A percentile compares a stretch with the other conserved stretches of the same genome.
Conservation (phyloP, 2,888 invertebrate species). For the Andrena dorsata region DNA sequence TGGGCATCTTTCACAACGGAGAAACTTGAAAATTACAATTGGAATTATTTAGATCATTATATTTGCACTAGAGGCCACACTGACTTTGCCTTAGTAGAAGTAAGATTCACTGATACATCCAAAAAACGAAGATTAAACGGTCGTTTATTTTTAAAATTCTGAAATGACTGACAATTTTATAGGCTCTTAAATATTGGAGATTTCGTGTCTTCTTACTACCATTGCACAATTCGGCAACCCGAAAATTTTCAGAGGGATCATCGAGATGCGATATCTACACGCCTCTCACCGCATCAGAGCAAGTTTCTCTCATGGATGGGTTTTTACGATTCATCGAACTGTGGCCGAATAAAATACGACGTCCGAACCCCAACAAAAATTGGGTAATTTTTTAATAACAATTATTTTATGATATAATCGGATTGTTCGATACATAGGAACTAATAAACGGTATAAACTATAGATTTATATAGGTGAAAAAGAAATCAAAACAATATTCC, state of each 20-base stretch:
- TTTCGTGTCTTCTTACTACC: constrained; percentile 96
- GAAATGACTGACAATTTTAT: constrained; percentile 70
- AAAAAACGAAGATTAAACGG: not conserved
- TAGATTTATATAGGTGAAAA: constrained; percentile 4
- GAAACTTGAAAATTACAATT: constrained; percentile 97
- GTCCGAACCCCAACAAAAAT: constrained; percentile 90
- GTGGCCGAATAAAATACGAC: constrained; percentile 95
- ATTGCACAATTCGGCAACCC: constrained; percentile 91
- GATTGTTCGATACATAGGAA: constrained; percentile 8
- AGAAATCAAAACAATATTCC: not conserved
- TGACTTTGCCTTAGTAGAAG: constrained; percentile 95
- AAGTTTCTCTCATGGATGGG: constrained; percentile 88
- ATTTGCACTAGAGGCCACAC: constrained; percentile 97
- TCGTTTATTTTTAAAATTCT: not conserved
- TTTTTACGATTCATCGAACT: constrained; percentile 94
- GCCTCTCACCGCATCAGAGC: constrained; percentile 87
- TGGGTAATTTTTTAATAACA: constrained; percentile 87
- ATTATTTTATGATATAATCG: not conserved
- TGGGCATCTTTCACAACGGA: constrained; percentile 98
- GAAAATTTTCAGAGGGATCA: constrained; percentile 91
- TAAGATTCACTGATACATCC: constrained; percentile 80
- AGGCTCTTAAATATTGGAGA: constrained; percentile 96
- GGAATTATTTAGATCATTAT: constrained; percentile 99
- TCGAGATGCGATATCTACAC: constrained; percentile 94
- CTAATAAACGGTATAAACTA: constrained; percentile 5